phyloP scores from a whole-genome alignment of 1,140 invertebrate genomes.

The Rhagoletis zephyria region DNA sequence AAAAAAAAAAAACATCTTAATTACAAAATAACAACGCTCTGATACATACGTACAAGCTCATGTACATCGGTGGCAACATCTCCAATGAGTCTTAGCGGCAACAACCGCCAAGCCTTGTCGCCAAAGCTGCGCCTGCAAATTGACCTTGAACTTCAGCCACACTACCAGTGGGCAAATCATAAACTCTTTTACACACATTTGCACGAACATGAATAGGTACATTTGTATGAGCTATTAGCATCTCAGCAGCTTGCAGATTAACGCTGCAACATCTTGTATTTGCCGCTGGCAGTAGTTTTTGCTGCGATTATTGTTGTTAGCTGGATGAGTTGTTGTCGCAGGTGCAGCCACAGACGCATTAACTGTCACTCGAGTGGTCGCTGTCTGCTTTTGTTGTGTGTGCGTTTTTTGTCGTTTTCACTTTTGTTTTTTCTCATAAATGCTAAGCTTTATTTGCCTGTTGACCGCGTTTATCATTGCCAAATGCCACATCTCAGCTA shows the following conservation, averaged over 20 bases:
- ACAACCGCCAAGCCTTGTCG: conserved; percentile 24
- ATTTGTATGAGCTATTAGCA: not conserved
- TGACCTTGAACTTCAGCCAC: conserved; percentile 36
- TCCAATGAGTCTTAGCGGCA: not conserved
- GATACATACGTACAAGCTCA: not conserved
- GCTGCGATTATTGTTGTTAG: not conserved
- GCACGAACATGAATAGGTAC: not conserved
- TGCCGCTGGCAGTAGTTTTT: not conserved
- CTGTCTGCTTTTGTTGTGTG: not conserved
- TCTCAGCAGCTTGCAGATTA: conserved; percentile 40
- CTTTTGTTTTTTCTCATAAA: not conserved
- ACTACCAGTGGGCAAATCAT: not conserved
- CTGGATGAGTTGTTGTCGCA: not conserved
- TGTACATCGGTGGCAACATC: not conserved
- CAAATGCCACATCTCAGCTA: not conserved
- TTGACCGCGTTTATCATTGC: conserved; percentile 15
- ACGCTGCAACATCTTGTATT: not conserved
- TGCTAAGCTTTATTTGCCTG: conserved; percentile 36
- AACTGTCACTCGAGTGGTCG: conserved; percentile 17
- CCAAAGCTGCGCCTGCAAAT: conserved; percentile 31
- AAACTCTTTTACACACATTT: not conserved
- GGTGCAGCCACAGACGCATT: conserved; percentile 25
- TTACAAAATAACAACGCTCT: conserved; percentile 13
- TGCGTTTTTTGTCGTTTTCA: not conserved
- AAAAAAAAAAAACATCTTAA: conserved; percentile 21